phyloP scores from a whole-genome alignment of 2,888 invertebrate species.

The Brachyptera risi region DNA sequence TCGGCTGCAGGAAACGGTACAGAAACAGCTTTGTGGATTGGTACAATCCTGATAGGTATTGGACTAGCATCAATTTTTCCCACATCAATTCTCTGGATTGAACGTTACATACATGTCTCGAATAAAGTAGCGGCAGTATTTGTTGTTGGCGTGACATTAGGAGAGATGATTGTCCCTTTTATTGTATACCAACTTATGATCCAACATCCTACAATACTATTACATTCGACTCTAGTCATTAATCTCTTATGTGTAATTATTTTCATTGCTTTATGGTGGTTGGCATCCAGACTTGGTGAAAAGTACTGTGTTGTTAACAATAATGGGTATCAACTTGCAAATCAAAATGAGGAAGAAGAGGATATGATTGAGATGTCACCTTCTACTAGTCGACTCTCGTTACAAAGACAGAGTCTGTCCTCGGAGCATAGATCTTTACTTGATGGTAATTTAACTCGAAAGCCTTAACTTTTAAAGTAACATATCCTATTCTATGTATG shows the following conservation, averaged over 20 bases:
- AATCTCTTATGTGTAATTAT: conserved; percentile 38
- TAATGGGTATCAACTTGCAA: conserved; percentile 36
- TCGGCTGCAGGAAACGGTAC: conserved; percentile 37
- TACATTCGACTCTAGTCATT: conserved; percentile 41
- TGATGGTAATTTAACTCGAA: conserved; percentile 23
- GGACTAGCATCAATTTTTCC: conserved; percentile 48
- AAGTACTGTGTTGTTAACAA: conserved; percentile 33
- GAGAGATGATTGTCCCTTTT: conserved; percentile 45
- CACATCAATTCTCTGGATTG: conserved; percentile 46
- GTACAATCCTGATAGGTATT: conserved; percentile 43
- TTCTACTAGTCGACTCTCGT: conserved; percentile 12
- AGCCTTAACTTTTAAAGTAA: conserved; percentile 19
- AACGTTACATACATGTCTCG: conserved; percentile 44
- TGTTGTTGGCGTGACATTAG: conserved; percentile 44
- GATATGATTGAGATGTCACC: conserved; percentile 32
- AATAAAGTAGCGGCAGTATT: conserved; percentile 47
- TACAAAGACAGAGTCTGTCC: conserved; percentile 15
- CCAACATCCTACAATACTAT: conserved; percentile 40
- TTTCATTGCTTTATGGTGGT: conserved; percentile 41
- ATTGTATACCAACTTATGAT: conserved; percentile 43
- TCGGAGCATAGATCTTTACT: conserved; percentile 27
- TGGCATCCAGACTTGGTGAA: conserved; percentile 39
- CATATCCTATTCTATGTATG: too few relatives aligned
- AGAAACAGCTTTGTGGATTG: conserved; percentile 42
- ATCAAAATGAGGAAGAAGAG: conserved; percentile 36